A percentile compares a stretch with the other conserved stretches of the same genome.
Conservation (phyloP, 2,113 vertebrate species). For the Eptesicus fuscus region DNA sequence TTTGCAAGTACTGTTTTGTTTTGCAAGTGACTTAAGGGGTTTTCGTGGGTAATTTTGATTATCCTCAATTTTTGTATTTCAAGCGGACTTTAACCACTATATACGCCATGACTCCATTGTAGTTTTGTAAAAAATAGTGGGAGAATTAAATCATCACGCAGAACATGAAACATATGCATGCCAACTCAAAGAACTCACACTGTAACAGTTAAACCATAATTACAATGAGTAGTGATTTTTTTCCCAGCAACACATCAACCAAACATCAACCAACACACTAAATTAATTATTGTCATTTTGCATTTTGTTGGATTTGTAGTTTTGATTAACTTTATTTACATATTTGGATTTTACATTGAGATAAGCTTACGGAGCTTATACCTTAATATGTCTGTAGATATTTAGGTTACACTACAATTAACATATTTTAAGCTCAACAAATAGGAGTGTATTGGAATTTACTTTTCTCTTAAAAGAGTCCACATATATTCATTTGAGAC, state of each 20-base stretch:
- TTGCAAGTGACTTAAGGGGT: conserved; percentile 1
- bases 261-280: conserved; percentile 32
- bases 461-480: not conserved
- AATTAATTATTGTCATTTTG: conserved; percentile 26
- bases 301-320: not conserved
- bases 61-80: not conserved
- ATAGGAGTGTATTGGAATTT: not conserved
- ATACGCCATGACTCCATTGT: not conserved
- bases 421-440: conserved; percentile 19
- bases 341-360: conserved; percentile 22
- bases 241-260: conserved; percentile 24
- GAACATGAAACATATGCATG: not conserved
- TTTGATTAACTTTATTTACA: conserved; percentile 49
- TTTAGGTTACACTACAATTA: conserved; percentile 14
- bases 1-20: not conserved
- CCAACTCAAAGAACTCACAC: not conserved
- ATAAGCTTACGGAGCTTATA: not conserved
- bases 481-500: not conserved
- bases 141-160: conserved; percentile 19
- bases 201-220: conserved; percentile 22
- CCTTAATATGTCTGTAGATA: not conserved
- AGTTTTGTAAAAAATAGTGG: not conserved
- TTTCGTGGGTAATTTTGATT: conserved; percentile 28
- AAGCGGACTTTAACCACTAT: conserved; percentile 32
- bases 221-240: conserved; percentile 8